Evolutionary conservation across 2,888 invertebrate species (phyloP).

Genomic region (Chloromyia formosa): DNA sequence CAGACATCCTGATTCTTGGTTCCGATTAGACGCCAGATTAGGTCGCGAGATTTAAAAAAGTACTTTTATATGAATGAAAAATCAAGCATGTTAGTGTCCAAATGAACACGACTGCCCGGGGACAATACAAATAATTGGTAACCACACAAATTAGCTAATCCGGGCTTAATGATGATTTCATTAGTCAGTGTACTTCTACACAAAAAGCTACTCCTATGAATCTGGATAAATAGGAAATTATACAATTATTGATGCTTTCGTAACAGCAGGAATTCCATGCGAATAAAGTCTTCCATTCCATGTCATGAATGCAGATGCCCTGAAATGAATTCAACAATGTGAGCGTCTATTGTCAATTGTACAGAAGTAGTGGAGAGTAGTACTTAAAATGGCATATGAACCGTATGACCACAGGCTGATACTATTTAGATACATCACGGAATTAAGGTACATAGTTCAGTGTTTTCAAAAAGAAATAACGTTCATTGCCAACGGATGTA

Average conservation of each 20-base stretch:
- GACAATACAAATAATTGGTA: not conserved
- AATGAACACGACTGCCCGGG: no score
- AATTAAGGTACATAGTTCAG: not conserved
- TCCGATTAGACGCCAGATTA: no score
- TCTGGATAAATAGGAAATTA: conserved; percentile 39
- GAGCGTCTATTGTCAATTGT: no score
- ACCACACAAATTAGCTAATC: not conserved
- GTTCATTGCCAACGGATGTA: conserved; percentile 29
- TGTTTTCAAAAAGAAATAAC: not conserved
- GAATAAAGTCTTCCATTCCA: not conserved
- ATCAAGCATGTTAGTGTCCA: no score
- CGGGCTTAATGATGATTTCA: conserved; percentile 26
- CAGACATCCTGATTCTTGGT: no score
- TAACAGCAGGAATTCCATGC: conserved; percentile 4
- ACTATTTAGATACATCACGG: no score
- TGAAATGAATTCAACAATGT: not conserved
- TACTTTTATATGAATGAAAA: no score
- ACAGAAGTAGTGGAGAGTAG: not conserved
- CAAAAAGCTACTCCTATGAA: conserved; percentile 1
- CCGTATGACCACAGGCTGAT: no score
- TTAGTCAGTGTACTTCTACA: conserved; percentile 7
- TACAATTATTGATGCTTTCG: conserved; percentile 31
- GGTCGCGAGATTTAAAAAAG: no score
- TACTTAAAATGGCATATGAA: not conserved
- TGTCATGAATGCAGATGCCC: not conserved